A percentile compares a stretch with the other conserved stretches of the same genome.
phyloP scores from a whole-genome alignment of 2,888 invertebrate species.

The Trichacis sp. region DNA sequence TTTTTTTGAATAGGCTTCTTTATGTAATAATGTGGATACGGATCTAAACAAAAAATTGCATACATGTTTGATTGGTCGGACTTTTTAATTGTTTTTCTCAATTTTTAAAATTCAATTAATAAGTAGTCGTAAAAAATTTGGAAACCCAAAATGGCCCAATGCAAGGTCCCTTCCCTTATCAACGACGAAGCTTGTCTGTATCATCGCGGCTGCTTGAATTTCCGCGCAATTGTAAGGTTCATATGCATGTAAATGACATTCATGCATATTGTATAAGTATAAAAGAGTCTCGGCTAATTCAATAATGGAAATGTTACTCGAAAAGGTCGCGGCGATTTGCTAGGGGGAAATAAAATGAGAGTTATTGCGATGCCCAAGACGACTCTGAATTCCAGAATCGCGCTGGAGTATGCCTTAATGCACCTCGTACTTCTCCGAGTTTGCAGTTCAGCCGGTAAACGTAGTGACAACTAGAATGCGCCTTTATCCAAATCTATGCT shows the following conservation, averaged over 20 bases:
- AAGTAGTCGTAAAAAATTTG: no score
- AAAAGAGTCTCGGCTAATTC: constrained; percentile 12
- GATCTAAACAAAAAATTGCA: no score
- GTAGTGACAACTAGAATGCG: constrained; percentile 56
- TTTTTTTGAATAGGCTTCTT: no score
- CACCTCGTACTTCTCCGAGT: constrained; percentile 58
- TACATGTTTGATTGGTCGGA: no score
- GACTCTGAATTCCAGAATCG: constrained; percentile 40
- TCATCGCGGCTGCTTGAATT: constrained; percentile 4
- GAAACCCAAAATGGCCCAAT: neutral
- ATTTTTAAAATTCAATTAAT: no score
- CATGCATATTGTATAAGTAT: constrained; percentile 1
- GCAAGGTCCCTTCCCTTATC: no score
- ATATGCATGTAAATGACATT: constrained; percentile 4
- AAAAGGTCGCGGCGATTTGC: neutral
- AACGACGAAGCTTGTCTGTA: neutral
- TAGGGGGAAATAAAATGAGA: constrained; percentile 21
- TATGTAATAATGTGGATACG: no score
- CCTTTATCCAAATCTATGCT: constrained; percentile 62
- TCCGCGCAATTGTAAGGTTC: constrained; percentile 2
- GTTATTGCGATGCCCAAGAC: constrained; percentile 29
- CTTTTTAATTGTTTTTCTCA: no score
- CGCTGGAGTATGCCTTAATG: constrained; percentile 60
- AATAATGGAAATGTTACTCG: constrained; percentile 18
- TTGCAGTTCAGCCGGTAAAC: constrained; percentile 47